A percentile compares a stretch with the other conserved stretches of the same genome.
Evolutionary conservation across 2,888 invertebrate genomes (phyloP).

Genomic region (Myathropa florea): DNA sequence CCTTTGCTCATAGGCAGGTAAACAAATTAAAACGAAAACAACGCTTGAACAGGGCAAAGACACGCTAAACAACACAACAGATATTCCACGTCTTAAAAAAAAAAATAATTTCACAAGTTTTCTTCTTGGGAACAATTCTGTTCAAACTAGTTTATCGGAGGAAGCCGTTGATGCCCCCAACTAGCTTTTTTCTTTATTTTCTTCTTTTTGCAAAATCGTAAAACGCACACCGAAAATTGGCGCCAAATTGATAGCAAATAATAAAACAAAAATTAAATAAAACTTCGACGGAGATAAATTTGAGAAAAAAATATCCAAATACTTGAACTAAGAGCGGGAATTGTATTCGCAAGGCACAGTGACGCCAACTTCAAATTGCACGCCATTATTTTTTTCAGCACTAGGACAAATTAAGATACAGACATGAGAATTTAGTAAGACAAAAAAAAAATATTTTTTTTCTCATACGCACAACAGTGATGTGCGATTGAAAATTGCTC

Average conservation of each 20-base stretch:
- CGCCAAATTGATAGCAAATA: slow-evolving; percentile 35
- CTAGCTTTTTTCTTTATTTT: neutral
- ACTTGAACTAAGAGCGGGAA: neutral
- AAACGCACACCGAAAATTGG: slow-evolving; percentile 27
- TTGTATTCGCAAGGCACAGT: slow-evolving; percentile 10
- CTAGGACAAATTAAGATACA: slow-evolving; percentile 8
- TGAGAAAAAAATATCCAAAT: slow-evolving; percentile 12
- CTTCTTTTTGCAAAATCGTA: neutral
- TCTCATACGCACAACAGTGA: neutral
- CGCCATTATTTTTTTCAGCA: slow-evolving; percentile 56
- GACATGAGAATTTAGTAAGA: neutral
- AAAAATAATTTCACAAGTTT: neutral
- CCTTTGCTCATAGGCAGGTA: neutral
- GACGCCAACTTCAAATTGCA: slow-evolving; percentile 57
- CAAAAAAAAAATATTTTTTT: neutral
- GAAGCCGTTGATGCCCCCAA: neutral
- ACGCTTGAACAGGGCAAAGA: neutral
- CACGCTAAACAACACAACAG: too few relatives aligned
- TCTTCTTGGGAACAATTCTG: neutral
- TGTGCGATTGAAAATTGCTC: neutral
- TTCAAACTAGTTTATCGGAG: neutral
- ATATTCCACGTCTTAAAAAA: neutral
- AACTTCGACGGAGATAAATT: neutral
- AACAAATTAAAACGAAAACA: neutral
- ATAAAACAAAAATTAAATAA: neutral